A percentile compares a stretch with the other conserved stretches of the same genome.
Evolutionary conservation across 2,888 invertebrate genomes (phyloP).

Genomic region (Hybos culiciformis): DNA sequence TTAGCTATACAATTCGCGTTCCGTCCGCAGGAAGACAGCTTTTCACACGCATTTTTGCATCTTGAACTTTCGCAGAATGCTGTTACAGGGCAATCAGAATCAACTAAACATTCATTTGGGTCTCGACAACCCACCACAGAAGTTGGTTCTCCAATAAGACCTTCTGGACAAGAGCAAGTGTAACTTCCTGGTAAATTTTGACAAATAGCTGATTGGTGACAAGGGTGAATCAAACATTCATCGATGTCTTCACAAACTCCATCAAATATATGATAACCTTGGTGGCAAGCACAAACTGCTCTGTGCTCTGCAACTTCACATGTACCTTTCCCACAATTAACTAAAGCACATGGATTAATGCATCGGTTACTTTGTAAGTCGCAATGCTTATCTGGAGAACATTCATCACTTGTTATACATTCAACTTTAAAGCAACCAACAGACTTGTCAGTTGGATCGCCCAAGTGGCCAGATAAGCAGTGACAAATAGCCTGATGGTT

Average conservation of each 20-base stretch:
- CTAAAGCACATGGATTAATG: constrained; percentile 65
- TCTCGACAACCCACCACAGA: constrained; percentile 55
- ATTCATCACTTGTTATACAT: constrained; percentile 64
- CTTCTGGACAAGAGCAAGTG: constrained; percentile 61
- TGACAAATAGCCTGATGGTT: constrained; percentile 60
- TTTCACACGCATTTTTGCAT: constrained; percentile 66
- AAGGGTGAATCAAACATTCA: constrained; percentile 65
- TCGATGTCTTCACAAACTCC: constrained; percentile 65
- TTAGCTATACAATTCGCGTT: constrained; percentile 61
- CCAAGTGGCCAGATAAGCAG: constrained; percentile 69
- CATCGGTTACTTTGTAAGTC: constrained; percentile 64
- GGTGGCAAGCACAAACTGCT: constrained; percentile 57
- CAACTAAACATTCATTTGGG: constrained; percentile 69
- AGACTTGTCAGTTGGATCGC: constrained; percentile 60
- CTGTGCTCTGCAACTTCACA: constrained; percentile 61
- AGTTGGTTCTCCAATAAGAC: constrained; percentile 63
- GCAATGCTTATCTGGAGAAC: constrained; percentile 60
- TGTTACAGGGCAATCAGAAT: constrained; percentile 63
- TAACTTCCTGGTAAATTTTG: constrained; percentile 66
- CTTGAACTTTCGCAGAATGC: constrained; percentile 61
- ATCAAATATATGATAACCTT: constrained; percentile 54
- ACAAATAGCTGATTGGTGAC: constrained; percentile 64
- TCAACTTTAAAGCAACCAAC: constrained; percentile 83
- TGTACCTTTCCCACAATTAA: constrained; percentile 65
- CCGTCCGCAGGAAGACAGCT: constrained; percentile 50